Conservation (phyloP, 2,888 invertebrate genomes). For the Drosophila emarginata region DNA sequence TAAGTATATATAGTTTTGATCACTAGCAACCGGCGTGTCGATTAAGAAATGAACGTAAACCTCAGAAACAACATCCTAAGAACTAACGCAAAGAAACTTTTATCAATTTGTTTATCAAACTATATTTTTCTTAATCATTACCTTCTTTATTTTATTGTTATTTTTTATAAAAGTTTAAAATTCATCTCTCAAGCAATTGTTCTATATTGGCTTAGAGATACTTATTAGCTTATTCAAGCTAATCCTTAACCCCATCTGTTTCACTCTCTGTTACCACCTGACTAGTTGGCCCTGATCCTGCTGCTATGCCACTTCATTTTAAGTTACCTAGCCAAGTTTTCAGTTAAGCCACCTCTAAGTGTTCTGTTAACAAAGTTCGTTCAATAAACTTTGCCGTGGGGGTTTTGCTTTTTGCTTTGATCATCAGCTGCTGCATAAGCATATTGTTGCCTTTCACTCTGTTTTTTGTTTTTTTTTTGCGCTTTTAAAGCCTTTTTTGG, state of each 20-base stretch:
- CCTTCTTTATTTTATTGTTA: constrained; percentile 1
- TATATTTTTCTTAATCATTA: background rate
- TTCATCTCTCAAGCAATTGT: constrained; percentile 36
- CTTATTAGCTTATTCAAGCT: background rate
- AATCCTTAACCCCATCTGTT: constrained; percentile 6
- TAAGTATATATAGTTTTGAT: too few relatives aligned
- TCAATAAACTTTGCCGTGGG: constrained; percentile 40
- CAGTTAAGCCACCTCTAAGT: constrained; percentile 39
- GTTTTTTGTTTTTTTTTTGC: constrained; percentile 24
- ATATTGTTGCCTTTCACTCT: constrained; percentile 28
- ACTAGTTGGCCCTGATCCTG: background rate
- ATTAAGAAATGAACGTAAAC: too few relatives aligned
- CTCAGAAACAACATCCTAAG: too few relatives aligned
- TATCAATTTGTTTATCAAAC: too few relatives aligned
- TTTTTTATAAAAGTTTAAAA: constrained; percentile 3
- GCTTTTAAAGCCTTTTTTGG: constrained; percentile 16
- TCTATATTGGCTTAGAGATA: constrained; percentile 12
- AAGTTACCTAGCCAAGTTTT: constrained; percentile 12
- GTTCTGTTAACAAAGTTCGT: constrained; percentile 37
- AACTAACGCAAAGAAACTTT: too few relatives aligned
- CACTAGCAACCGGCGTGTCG: too few relatives aligned
- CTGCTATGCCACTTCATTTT: background rate
- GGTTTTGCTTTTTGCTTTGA: constrained; percentile 38
- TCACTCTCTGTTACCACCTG: background rate
- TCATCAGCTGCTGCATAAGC: constrained; percentile 37